phyloP scores from a whole-genome alignment of 2,888 invertebrate genomes.

The Copidosoma aretas region DNA sequence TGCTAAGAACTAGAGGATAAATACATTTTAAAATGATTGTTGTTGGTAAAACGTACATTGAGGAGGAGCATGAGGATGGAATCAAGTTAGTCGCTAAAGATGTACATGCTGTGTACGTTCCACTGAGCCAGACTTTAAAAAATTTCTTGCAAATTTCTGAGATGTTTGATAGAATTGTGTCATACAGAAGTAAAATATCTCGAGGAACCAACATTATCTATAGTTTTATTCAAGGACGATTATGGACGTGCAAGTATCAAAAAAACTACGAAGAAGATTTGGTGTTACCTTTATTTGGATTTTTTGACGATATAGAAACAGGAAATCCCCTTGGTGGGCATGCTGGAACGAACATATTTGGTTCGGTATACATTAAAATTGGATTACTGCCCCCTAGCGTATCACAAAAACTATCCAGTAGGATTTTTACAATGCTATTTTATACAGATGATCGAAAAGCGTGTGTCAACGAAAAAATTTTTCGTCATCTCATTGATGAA shows the following conservation, averaged over 20 bases:
- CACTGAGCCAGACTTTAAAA: neutral
- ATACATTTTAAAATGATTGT: no score
- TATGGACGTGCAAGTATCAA: neutral
- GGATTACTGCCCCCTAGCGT: neutral
- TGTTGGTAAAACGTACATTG: no score
- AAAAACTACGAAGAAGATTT: neutral
- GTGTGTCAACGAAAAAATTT: no score
- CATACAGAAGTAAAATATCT: neutral
- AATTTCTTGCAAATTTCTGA: neutral
- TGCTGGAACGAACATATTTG: neutral
- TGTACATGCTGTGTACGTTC: neutral
- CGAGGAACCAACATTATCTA: neutral
- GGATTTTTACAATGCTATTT: neutral
- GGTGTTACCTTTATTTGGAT: neutral
- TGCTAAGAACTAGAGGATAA: no score
- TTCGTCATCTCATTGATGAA: no score
- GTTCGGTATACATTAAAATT: neutral
- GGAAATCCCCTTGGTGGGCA: neutral
- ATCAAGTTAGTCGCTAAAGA: no score
- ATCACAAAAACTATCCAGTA: neutral
- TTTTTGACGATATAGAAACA: constrained; percentile 4
- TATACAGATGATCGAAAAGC: neutral
- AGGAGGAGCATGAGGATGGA: no score
- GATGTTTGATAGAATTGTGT: neutral
- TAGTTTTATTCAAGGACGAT: neutral